Evolutionary conservation across 2,888 invertebrate genomes (phyloP), one percentile per base, ranked within the genome.

Genomic region (Theretra japonica): DNA sequence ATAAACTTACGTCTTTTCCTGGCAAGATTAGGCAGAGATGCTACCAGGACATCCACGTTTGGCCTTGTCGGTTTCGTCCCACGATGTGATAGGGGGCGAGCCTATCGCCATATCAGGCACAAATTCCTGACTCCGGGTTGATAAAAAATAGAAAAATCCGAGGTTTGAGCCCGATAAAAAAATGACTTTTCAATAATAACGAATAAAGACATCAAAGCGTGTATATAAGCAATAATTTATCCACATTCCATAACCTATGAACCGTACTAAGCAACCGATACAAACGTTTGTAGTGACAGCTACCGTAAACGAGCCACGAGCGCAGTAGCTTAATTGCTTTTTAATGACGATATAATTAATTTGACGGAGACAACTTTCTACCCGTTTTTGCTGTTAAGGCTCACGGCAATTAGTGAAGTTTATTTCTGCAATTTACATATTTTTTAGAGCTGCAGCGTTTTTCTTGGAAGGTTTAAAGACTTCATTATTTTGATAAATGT

Each of bases 311-410:
- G 69, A 57, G 30, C 59, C 57, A 41, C 60, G 48, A 50, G 23
- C 53, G 70, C 62, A 53, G 70, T 73, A 72, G 73, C 70, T 73
- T 82, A 83, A 83, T 85, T 82, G 79, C 75, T 76, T 79, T 81
- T 80, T 83, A 86, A 86, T 83, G 78, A 75, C 73, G 65, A 77
- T 79, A 80, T 82, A 84, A 86, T 87, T 84, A 86, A 86, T 86
- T 84, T 83, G 83, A 82, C 73, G 76, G 71, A 72, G 77, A 77
- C 78, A 78, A 80, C 84, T 82, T 82, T 82, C 79, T 75, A 78
- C 71, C 30, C 73, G 70, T 71, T 65, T 71, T 62, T 57, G 60
- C 62, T 60, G 50, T 11, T 41, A 48, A 65, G 62, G 17, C 19
- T 41, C 33, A 71, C 65, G 70, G 33, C 53, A 65, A 65, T 71